A percentile compares a stretch with the other conserved stretches of the same genome.
phyloP scores from a whole-genome alignment of 2,113 vertebrate species.

The Trachemys scripta region DNA sequence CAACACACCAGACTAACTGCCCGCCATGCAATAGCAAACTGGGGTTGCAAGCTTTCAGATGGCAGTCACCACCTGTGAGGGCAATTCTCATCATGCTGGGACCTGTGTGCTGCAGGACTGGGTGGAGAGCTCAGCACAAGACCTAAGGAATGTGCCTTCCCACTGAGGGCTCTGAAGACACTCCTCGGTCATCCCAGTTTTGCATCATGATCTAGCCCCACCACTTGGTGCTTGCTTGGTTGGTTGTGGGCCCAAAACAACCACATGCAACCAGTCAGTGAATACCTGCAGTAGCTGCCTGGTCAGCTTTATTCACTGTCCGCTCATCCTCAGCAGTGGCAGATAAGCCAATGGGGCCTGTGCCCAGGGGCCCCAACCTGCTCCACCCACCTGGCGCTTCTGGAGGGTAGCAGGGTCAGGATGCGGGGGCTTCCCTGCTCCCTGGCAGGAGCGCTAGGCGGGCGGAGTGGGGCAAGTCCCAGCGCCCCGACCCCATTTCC shows the following conservation, averaged over 20 bases:
- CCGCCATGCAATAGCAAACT: background rate
- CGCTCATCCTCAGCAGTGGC: background rate
- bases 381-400: too few species aligned
- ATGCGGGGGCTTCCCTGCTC: too few species aligned
- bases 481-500: too few species aligned
- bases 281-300: background rate
- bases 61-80: background rate
- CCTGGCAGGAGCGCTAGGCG: too few species aligned
- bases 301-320: background rate
- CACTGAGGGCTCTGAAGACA: background rate
- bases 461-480: too few species aligned
- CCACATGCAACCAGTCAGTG: accelerated
- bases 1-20: background rate
- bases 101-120: background rate
- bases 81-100: background rate
- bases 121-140: background rate
- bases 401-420: too few species aligned
- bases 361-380: too few species aligned
- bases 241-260: background rate
- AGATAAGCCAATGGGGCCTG: too few species aligned
- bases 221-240: background rate
- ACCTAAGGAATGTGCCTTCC: background rate
- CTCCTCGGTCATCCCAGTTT: background rate
- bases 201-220: background rate
- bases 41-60: background rate